Conservation (phyloP, 2,888 invertebrate genomes). For the Tipula vernalis region DNA sequence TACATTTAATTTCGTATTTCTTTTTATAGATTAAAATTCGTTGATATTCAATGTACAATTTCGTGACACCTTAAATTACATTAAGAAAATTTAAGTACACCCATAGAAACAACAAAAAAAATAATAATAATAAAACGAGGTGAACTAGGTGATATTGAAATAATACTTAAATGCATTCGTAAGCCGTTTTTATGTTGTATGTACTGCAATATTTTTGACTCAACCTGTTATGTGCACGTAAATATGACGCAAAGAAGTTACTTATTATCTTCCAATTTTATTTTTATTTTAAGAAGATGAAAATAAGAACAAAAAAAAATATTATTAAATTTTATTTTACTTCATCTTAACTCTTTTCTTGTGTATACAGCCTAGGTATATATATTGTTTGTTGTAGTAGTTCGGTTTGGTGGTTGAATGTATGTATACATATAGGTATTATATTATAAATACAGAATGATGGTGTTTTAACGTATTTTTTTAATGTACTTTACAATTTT, state of each 20-base stretch:
- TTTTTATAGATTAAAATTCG: not conserved
- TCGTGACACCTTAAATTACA: not conserved
- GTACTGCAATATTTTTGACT: not conserved
- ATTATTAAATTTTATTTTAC: not conserved
- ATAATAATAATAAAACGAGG: too few species aligned
- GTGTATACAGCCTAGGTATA: not conserved
- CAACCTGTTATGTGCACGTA: not conserved
- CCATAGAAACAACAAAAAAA: not conserved
- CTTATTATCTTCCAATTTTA: not conserved
- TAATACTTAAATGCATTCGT: not conserved
- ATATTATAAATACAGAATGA: not conserved
- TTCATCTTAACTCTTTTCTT: not conserved
- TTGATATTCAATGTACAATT: not conserved
- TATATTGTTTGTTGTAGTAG: not conserved
- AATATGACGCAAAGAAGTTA: not conserved
- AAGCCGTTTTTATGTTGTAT: not conserved
- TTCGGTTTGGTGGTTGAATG: not conserved
- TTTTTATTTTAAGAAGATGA: not conserved
- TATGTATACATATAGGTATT: too few species aligned
- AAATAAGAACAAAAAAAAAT: not conserved
- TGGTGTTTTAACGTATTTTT: not conserved
- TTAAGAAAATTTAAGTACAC: not conserved
- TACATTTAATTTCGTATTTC: not conserved
- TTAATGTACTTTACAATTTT: not conserved
- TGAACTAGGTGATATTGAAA: not conserved